These are phyloP conservation scores for Passer domesticus DNA, from an alignment of 2,113 vertebrate genomes.

Conservation along the genomic window DNA sequence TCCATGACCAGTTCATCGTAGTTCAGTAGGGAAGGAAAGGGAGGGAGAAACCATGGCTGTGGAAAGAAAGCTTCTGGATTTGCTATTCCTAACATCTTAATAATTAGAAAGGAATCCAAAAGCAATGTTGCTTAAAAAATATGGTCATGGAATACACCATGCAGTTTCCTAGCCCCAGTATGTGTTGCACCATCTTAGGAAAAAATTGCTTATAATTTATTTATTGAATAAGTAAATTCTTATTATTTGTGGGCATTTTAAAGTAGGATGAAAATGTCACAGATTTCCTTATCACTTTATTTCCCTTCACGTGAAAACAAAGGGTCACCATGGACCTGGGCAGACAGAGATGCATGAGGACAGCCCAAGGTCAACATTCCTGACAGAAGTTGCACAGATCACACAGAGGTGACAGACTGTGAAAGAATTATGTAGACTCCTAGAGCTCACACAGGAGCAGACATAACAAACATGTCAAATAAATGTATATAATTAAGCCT, in stretches of 20 bases:
- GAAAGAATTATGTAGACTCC: neutral
- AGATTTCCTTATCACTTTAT: neutral
- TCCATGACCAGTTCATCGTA: neutral
- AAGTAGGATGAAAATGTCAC: neutral
- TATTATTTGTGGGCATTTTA: neutral
- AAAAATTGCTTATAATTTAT: neutral
- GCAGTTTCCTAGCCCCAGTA: neutral
- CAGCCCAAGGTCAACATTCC: neutral
- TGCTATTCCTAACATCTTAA: neutral
- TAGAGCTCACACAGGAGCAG: neutral
- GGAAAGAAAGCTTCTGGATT: neutral
- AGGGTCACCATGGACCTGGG: neutral
- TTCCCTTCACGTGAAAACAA: neutral
- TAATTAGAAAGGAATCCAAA: constrained; percentile 26
- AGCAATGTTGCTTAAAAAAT: neutral
- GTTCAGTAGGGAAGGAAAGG: neutral
- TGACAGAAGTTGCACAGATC: neutral
- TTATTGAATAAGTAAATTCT: neutral
- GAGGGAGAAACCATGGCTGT: neutral
- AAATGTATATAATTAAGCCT: neutral
- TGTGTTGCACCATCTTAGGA: neutral
- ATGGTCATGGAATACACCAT: neutral
- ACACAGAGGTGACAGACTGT: constrained; percentile 7
- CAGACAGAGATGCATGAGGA: neutral
- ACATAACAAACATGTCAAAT: neutral